These are phyloP conservation scores for Callithrix jacchus DNA, from an alignment of 2,113 vertebrate species.

Conservation along the genomic window DNA sequence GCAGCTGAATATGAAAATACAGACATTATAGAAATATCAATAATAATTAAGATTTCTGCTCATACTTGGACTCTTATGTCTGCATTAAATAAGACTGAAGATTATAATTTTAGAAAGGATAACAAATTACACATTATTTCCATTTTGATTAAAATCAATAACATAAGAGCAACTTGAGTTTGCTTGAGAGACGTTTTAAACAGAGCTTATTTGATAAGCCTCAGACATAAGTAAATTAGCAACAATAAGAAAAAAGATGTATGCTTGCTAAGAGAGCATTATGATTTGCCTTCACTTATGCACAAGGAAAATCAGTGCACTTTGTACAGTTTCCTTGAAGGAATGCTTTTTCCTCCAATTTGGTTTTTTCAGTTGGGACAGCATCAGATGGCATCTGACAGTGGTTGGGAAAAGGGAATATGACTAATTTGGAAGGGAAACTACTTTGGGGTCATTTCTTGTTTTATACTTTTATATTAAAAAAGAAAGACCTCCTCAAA, in stretches of 20 bases:
- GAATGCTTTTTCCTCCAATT: background rate
- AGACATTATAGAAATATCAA: constrained; percentile 43
- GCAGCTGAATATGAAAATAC: constrained; percentile 20
- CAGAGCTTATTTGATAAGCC: background rate
- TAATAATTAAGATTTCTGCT: constrained; percentile 46
- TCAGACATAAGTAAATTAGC: constrained; percentile 49
- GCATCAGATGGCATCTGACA: constrained; percentile 25
- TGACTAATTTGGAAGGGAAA: constrained; percentile 13
- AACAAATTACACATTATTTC: constrained; percentile 15
- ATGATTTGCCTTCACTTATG: constrained; percentile 4
- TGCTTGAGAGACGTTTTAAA: constrained; percentile 30
- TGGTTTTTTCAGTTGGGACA: constrained; percentile 20
- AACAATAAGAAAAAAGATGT: background rate
- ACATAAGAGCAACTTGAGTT: constrained; percentile 36
- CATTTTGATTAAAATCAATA: constrained; percentile 49
- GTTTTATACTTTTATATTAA: constrained; percentile 2
- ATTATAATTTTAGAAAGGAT: constrained; percentile 47
- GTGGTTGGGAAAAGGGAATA: constrained; percentile 7
- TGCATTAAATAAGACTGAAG: background rate
- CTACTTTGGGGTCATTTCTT: background rate
- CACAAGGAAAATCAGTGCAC: background rate
- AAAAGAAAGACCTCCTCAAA: background rate
- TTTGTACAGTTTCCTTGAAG: constrained; percentile 4
- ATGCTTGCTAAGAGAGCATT: constrained; percentile 25
- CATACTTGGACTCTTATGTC: background rate